Evolutionary conservation across 2,113 vertebrate species (phyloP).

Genomic region (Seriola quinqueradiata): DNA sequence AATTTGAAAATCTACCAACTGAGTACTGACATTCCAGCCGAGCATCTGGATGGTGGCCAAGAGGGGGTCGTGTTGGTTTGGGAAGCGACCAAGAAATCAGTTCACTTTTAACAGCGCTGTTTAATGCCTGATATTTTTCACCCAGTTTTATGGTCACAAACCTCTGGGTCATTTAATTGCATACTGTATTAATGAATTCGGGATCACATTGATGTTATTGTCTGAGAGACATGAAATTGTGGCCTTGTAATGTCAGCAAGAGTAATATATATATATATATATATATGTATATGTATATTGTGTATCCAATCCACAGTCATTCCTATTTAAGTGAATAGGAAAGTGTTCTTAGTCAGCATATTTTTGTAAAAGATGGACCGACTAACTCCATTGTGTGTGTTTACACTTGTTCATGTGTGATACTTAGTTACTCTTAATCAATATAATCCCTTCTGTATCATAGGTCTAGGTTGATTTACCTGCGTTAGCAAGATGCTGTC

Average conservation of each 20-base stretch:
- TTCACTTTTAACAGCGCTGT: background rate
- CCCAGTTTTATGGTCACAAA: background rate
- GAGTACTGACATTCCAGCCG: conserved; percentile 7
- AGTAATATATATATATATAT: no score
- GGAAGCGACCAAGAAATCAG: conserved; percentile 19
- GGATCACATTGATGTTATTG: background rate
- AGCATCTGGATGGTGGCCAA: conserved; percentile 41
- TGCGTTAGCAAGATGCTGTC: conserved; percentile 91
- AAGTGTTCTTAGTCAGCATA: no score
- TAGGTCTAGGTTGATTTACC: conserved; percentile 71
- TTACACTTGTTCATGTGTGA: background rate
- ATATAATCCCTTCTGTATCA: background rate
- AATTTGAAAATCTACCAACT: conserved; percentile 24
- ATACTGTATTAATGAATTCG: conserved; percentile 3
- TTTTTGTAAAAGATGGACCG: no score
- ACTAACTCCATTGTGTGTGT: background rate
- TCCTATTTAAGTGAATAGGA: no score
- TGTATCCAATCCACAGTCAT: no score
- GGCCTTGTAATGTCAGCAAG: no score
- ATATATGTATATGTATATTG: no score
- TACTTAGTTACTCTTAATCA: background rate
- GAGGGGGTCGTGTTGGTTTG: conserved; percentile 11
- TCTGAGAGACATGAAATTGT: background rate
- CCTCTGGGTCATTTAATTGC: background rate
- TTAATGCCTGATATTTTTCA: background rate